These are phyloP conservation scores for Cheilosia grossa DNA, from an alignment of 2,888 invertebrate genomes.

Conservation along the genomic window DNA sequence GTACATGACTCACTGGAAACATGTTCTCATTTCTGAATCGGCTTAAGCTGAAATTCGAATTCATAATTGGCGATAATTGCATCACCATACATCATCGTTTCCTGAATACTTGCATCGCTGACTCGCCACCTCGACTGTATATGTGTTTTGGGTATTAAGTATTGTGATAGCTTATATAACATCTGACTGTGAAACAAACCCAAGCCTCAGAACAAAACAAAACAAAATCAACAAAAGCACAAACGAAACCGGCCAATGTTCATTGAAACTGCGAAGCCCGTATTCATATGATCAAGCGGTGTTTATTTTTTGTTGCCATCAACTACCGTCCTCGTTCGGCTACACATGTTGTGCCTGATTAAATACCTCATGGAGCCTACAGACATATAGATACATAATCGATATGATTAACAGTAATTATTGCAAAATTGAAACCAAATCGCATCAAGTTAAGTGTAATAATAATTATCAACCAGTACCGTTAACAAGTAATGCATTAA, in stretches of 20 bases:
- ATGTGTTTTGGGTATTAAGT: conserved; percentile 28
- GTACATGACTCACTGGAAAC: no score
- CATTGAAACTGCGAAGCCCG: conserved; percentile 61
- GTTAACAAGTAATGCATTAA: conserved; percentile 10
- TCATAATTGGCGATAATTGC: not conserved
- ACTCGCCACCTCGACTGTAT: conserved; percentile 1
- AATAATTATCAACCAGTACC: conserved; percentile 4
- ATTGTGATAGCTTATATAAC: conserved; percentile 52
- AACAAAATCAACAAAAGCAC: conserved; percentile 14
- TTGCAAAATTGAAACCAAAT: not conserved
- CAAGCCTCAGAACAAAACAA: conserved; percentile 50
- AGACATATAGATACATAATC: not conserved
- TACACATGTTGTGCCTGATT: conserved; percentile 4
- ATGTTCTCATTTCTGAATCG: no score
- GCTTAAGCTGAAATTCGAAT: no score
- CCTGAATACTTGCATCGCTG: not conserved
- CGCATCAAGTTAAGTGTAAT: not conserved
- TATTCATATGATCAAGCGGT: conserved; percentile 36
- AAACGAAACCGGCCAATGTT: conserved; percentile 24
- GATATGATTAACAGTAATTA: not conserved
- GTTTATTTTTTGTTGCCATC: conserved; percentile 41
- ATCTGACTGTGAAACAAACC: conserved; percentile 18
- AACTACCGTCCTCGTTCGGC: conserved; percentile 56
- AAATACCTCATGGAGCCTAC: conserved; percentile 10
- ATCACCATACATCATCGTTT: not conserved